Evolutionary conservation across 2,888 invertebrate species (phyloP).

Genomic region (Hybos culiciformis): DNA sequence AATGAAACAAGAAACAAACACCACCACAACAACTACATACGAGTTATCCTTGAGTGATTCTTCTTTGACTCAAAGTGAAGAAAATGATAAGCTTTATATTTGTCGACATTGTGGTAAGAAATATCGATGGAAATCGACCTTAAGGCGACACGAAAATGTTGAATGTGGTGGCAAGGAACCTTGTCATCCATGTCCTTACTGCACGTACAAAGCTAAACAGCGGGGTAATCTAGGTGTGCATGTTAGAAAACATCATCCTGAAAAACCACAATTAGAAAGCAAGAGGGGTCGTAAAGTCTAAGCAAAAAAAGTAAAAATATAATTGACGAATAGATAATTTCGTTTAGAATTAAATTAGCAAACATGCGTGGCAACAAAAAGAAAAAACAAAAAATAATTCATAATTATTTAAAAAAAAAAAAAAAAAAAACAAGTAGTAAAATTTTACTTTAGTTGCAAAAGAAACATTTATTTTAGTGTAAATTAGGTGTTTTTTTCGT

Average conservation of each 20-base stretch:
- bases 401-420: constrained; percentile 2
- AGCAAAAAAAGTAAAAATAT: constrained; percentile 12
- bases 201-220: constrained; percentile 65
- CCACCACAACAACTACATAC: constrained; percentile 28
- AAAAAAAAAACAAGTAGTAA: too few species aligned
- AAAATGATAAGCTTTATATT: constrained; percentile 48
- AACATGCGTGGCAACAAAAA: constrained; percentile 1
- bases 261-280: constrained; percentile 34
- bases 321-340: too few species aligned
- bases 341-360: too few species aligned
- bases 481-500: too few species aligned
- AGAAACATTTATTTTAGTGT: too few species aligned
- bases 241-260: constrained; percentile 60
- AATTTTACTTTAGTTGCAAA: too few species aligned
- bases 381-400: constrained; percentile 7
- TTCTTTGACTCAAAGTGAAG: constrained; percentile 32
- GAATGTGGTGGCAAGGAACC: constrained; percentile 76
- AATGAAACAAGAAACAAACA: constrained; percentile 26
- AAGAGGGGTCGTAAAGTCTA: constrained; percentile 33
- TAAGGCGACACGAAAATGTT: constrained; percentile 68
- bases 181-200: constrained; percentile 66
- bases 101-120: constrained; percentile 75
- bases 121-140: constrained; percentile 75
- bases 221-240: constrained; percentile 71
- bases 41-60: constrained; percentile 33